These are phyloP conservation scores for Hyperoodon ampullatus DNA, from an alignment of 2,113 vertebrate species.

Conservation along the genomic window DNA sequence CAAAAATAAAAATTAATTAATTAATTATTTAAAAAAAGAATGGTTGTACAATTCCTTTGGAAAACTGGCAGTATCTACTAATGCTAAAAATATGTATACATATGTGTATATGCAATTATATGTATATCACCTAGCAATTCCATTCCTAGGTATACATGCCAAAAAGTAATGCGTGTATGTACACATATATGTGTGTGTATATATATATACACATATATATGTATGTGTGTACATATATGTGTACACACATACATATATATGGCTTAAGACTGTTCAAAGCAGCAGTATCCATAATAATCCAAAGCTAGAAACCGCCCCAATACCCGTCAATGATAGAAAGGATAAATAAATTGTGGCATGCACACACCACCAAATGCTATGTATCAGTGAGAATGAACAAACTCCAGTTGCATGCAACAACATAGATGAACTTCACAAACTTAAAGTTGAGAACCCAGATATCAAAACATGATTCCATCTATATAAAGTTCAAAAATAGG, in stretches of 20 bases:
- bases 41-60: not conserved
- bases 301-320: conserved; percentile 1
- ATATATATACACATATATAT: not conserved
- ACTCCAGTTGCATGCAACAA: not conserved
- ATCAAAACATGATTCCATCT: not conserved
- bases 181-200: too few species aligned
- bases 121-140: not conserved
- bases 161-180: not conserved
- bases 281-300: not conserved
- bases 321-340: not conserved
- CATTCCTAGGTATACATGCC: not conserved
- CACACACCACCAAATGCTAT: not conserved
- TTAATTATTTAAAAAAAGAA: not conserved
- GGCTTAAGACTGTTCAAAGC: not conserved
- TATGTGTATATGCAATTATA: not conserved
- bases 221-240: not conserved
- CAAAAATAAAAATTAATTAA: too few species aligned
- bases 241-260: not conserved
- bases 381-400: not conserved
- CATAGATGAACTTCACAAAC: not conserved
- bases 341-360: not conserved
- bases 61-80: not conserved
- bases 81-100: not conserved
- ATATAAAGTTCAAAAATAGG: not conserved
- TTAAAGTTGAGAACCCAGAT: not conserved